Percentiles rank a stretch among this genome's conserved stretches.
phyloP scores from a whole-genome alignment of 2,888 invertebrate genomes.

The Dermolepida albohirtum region DNA sequence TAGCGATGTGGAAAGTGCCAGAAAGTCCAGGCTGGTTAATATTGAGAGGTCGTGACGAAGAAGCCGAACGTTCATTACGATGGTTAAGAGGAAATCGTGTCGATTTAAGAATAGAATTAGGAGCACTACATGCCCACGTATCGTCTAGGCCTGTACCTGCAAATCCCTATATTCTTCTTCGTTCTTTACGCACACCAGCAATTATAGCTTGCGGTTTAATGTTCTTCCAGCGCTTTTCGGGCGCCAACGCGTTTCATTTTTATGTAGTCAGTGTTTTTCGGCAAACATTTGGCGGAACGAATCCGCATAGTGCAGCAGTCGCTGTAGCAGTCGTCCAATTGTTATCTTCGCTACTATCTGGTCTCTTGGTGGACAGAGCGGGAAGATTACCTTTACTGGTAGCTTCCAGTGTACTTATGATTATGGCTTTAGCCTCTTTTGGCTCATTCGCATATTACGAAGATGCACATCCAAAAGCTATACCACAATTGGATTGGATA shows the following conservation, averaged over 20 bases:
- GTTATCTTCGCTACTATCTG: slow-evolving; percentile 84
- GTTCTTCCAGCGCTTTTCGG: slow-evolving; percentile 89
- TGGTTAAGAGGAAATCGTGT: slow-evolving; percentile 84
- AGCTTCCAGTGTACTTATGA: slow-evolving; percentile 87
- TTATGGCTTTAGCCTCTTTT: slow-evolving; percentile 86
- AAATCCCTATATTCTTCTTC: slow-evolving; percentile 54
- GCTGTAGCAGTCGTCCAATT: slow-evolving; percentile 88
- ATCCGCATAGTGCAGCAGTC: slow-evolving; percentile 86
- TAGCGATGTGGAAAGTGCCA: slow-evolving; percentile 82
- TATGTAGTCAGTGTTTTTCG: slow-evolving; percentile 90
- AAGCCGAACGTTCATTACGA: slow-evolving; percentile 77
- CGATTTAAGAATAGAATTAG: slow-evolving; percentile 81
- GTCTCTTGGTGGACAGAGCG: slow-evolving; percentile 85
- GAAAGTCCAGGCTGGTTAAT: slow-evolving; percentile 91
- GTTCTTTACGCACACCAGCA: slow-evolving; percentile 75
- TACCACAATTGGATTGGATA: slow-evolving; percentile 80
- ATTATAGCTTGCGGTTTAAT: slow-evolving; percentile 87
- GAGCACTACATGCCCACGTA: slow-evolving; percentile 77
- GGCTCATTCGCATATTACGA: slow-evolving; percentile 89
- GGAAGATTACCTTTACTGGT: slow-evolving; percentile 86
- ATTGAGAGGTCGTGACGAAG: slow-evolving; percentile 79
- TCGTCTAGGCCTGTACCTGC: slow-evolving; percentile 59
- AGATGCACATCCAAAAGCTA: slow-evolving; percentile 69
- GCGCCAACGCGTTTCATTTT: slow-evolving; percentile 86
- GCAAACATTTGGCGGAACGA: slow-evolving; percentile 84